Percentiles rank a stretch among this genome's conserved stretches.
These are phyloP conservation scores for Astyanax mexicanus DNA, from an alignment of 2,797 vertebrate species.

Conservation along the genomic window DNA sequence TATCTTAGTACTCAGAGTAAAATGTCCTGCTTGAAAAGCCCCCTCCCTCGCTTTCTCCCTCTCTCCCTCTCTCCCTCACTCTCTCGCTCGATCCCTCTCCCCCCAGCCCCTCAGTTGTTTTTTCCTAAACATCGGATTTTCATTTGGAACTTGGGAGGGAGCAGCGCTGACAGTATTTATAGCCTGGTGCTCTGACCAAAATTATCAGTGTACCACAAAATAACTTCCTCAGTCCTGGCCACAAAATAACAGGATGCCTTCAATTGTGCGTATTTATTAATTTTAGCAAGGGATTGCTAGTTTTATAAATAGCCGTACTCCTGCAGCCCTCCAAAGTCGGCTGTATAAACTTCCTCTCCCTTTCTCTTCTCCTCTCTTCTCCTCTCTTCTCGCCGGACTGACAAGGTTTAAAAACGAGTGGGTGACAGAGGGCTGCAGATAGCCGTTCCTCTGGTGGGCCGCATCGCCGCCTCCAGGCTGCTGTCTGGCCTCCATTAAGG, in stretches of 20 bases:
- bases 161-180: constrained; percentile 82
- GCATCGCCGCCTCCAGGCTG: constrained; percentile 1
- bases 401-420: constrained; percentile 29
- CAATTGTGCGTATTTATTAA: constrained; percentile 86
- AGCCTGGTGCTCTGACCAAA: constrained; percentile 82
- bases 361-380: constrained; percentile 69
- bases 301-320: constrained; percentile 79
- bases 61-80: too few species aligned
- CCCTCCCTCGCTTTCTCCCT: too few species aligned
- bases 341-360: constrained; percentile 78
- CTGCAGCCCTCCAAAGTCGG: constrained; percentile 67
- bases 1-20: constrained; percentile 5
- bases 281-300: constrained; percentile 73
- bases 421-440: constrained; percentile 20
- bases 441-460: constrained; percentile 31
- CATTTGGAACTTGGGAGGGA: constrained; percentile 67
- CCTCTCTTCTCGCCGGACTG: constrained; percentile 45
- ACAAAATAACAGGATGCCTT: constrained; percentile 87
- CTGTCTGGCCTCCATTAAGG: constrained; percentile 77
- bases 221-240: constrained; percentile 82
- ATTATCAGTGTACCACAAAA: constrained; percentile 85
- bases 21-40: constrained; percentile 18
- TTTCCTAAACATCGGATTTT: constrained; percentile 78
- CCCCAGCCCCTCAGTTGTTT: constrained; percentile 64
- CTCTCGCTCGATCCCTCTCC: too few species aligned